These are phyloP conservation scores for Seladonia tumulorum DNA, from an alignment of 2,888 invertebrate species.

Conservation along the genomic window DNA sequence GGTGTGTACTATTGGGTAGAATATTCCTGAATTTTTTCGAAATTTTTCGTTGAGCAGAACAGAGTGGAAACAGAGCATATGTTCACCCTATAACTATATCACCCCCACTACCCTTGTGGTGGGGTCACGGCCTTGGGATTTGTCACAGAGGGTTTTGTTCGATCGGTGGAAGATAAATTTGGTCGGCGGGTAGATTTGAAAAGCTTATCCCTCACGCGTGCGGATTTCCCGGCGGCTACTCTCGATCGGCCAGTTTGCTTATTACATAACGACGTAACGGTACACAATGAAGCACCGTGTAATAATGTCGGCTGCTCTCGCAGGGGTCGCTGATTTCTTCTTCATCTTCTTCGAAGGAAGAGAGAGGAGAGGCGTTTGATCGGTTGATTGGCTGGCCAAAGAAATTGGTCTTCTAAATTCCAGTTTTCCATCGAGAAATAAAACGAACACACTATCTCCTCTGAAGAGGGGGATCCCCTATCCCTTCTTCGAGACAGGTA, in stretches of 20 bases:
- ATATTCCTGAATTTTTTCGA: background rate
- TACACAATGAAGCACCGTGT: conserved; percentile 48
- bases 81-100: no score
- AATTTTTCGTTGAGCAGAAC: background rate
- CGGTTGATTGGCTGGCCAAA: conserved; percentile 49
- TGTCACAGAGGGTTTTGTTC: background rate
- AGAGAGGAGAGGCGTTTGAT: conserved; percentile 24
- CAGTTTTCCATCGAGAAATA: conserved; percentile 59
- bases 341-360: conserved; percentile 3
- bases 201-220: background rate
- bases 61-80: background rate
- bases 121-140: no score
- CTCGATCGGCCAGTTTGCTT: conserved; percentile 23
- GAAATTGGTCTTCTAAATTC: conserved; percentile 60
- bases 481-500: background rate
- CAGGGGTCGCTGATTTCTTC: conserved; percentile 37
- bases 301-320: conserved; percentile 40
- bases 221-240: background rate
- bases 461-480: background rate
- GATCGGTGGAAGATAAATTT: no score
- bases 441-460: background rate
- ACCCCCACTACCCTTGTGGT: no score
- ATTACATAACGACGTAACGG: conserved; percentile 61
- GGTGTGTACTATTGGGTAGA: background rate
- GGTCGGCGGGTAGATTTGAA: background rate